Evolutionary conservation across 2,888 invertebrate species (phyloP), one percentile per base, ranked within the genome.

Genomic region (Chouioia cunea): DNA sequence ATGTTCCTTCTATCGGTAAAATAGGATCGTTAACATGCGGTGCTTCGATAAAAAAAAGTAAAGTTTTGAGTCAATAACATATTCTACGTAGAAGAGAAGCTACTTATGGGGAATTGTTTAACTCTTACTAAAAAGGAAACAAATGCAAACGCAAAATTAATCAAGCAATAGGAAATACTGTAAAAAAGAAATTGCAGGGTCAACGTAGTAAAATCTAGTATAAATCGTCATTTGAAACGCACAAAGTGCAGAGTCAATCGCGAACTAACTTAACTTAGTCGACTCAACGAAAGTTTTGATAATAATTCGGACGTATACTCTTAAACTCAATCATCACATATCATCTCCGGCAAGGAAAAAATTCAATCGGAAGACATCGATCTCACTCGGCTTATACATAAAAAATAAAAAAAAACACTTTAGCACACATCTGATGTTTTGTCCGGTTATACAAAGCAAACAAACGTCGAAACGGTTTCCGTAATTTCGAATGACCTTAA

Each of bases 281-380:
- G 20, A 43, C 43, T 65, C 50, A 53, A 59, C 16, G 22, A 57
- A 46, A 56, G 18, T 16, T 48, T 22, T 44, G 46, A 62, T 52
- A 12, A 43, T n/a, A 56, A 20, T n/a, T 12, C 15, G 47, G 20
- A 59, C 54, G 62, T 74, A 58, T 71, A 68, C 63, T 66, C 59
- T 71, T 57, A 63, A 53, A 58, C 48, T 48, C 57, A 63, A 18
- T 54, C 23, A 57, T 67, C 57, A 73, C 54, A 58, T 59, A 12
- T 27, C 22, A 52, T 65, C 46, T 57, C 16, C 69, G 52, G 63
- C 27, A 69, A 63, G 69, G 52, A 69, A 64, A 20, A 10, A 44
- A 64, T 64, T 69, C 22, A 50, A 23, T 69, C 63, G 69, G 69
- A 69, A 69, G 69, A 69, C 69, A 63, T 68, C 47, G 47, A 56